Conservation (phyloP, 37 sponge, comb jelly and placozoan species). For the Bolinopsis microptera region DNA sequence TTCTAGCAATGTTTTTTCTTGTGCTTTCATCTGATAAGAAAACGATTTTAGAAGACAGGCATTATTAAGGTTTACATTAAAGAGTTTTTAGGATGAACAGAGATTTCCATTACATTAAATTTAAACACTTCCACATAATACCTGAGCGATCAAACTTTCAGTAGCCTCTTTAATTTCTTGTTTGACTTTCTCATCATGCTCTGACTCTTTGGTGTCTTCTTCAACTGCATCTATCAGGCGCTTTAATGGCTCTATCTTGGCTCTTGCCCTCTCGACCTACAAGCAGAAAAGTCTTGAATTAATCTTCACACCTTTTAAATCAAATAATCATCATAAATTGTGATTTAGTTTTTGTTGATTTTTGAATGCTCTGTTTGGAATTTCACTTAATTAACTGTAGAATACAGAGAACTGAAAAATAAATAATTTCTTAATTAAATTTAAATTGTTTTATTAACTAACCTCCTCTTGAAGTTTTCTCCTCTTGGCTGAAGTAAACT, state of each 20-base stretch:
- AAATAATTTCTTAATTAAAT: no score
- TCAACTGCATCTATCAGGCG: background rate
- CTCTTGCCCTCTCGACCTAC: background rate
- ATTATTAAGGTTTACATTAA: background rate
- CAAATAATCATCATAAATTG: no score
- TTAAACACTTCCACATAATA: no score
- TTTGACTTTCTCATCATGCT: constrained; percentile 20
- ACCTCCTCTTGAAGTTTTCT: constrained; percentile 28
- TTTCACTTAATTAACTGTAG: no score
- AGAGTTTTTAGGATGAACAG: no score
- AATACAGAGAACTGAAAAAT: no score
- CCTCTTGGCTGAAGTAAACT: background rate
- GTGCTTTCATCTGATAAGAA: background rate
- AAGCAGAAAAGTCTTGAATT: no score
- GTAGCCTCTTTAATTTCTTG: background rate
- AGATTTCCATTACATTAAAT: no score
- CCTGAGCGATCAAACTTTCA: constrained; percentile 7
- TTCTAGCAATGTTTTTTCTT: background rate
- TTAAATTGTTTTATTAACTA: no score
- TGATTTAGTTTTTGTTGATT: no score
- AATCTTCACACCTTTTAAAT: no score
- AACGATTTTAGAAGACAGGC: background rate
- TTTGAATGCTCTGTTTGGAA: no score
- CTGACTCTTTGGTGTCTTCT: constrained; percentile 29
- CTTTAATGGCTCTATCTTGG: background rate